phyloP scores from a whole-genome alignment of 1,140 invertebrate species.

The Tribolium madens region DNA sequence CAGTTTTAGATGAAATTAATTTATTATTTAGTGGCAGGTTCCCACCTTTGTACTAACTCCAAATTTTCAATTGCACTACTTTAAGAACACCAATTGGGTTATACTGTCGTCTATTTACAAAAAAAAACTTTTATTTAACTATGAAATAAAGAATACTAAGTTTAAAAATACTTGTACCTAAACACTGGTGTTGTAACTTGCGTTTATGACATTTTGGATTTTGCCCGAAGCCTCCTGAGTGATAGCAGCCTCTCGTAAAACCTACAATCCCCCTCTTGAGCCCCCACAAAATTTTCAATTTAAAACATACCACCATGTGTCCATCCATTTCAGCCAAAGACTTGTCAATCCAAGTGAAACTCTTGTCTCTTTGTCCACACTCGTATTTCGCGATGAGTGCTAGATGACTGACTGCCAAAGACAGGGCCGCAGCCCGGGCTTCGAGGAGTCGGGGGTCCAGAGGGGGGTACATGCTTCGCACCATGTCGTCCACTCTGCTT shows the following conservation, averaged over 20 bases:
- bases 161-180: no score
- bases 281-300: background rate
- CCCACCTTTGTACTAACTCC: background rate
- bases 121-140: slow-evolving; percentile 8
- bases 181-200: slow-evolving; percentile 38
- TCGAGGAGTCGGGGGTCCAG: slow-evolving; percentile 78
- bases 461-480: slow-evolving; percentile 79
- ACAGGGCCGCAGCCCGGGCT: slow-evolving; percentile 76
- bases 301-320: slow-evolving; percentile 71
- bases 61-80: background rate
- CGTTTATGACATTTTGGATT: slow-evolving; percentile 41
- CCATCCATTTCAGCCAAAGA: slow-evolving; percentile 77
- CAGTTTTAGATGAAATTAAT: slow-evolving; percentile 43
- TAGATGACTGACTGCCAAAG: slow-evolving; percentile 79
- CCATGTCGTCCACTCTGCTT: slow-evolving; percentile 80
- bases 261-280: slow-evolving; percentile 56
- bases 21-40: slow-evolving; percentile 22
- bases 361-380: slow-evolving; percentile 67
- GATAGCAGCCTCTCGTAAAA: slow-evolving; percentile 70
- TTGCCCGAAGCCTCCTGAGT: slow-evolving; percentile 65
- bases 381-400: slow-evolving; percentile 72
- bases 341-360: slow-evolving; percentile 75
- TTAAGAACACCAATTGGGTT: background rate
- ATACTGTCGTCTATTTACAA: background rate
- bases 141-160: slow-evolving; percentile 8